phyloP scores from a whole-genome alignment of 2,888 invertebrate genomes.

The Morpho helenor region DNA sequence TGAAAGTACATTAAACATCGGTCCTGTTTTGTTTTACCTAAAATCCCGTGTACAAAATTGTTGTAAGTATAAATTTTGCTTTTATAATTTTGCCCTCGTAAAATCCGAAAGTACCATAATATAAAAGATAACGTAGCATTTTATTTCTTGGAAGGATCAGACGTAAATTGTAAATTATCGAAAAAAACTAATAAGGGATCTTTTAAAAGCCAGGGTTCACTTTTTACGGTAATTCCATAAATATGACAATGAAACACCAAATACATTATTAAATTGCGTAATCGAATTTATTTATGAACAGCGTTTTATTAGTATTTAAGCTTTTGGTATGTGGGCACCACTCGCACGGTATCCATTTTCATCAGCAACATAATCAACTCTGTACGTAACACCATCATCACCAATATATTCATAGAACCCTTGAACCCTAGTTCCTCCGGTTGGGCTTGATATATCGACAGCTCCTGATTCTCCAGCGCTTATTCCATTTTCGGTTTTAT shows the following conservation, averaged over 20 bases:
- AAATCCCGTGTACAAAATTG: conserved; percentile 2
- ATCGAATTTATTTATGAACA: conserved; percentile 8
- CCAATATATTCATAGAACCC: conserved; percentile 85
- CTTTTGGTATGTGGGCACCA: conserved; percentile 71
- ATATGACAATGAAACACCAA: neutral
- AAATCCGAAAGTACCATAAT: conserved; percentile 2
- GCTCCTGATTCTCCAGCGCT: conserved; percentile 81
- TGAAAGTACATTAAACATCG: neutral
- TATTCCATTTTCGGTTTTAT: conserved; percentile 83
- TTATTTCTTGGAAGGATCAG: neutral
- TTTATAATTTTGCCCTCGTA: conserved; percentile 7
- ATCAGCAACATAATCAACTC: conserved; percentile 80
- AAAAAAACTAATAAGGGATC: neutral
- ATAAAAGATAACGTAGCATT: neutral
- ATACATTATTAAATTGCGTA: conserved; percentile 4
- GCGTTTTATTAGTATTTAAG: conserved; percentile 11
- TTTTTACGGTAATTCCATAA: neutral
- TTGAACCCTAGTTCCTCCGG: conserved; percentile 79
- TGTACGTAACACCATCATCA: conserved; percentile 78
- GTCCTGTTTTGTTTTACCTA: conserved; percentile 1
- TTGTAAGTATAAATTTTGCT: conserved; percentile 3
- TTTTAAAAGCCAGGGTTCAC: neutral
- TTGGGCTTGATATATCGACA: conserved; percentile 70
- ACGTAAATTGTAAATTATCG: neutral
- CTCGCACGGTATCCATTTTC: conserved; percentile 79